phyloP scores from a whole-genome alignment of 1,140 invertebrate genomes.

The Pteromalus puparum region DNA sequence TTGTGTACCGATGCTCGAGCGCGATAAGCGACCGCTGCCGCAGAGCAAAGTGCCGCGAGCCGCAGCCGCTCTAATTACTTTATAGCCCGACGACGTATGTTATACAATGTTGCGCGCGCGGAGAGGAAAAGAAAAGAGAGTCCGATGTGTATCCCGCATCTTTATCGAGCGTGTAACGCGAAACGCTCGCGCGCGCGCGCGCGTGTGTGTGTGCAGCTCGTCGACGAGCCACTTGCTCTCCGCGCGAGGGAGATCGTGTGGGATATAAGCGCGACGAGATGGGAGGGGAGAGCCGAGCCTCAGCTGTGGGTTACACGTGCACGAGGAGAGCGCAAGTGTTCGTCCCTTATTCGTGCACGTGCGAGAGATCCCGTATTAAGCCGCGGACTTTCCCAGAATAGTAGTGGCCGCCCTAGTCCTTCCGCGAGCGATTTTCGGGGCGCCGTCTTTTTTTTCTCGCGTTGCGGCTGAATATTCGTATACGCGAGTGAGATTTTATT shows the following conservation, averaged over 20 bases:
- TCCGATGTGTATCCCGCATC: constrained; percentile 44
- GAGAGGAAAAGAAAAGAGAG: background rate
- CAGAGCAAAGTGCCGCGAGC: background rate
- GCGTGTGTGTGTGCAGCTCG: constrained; percentile 37
- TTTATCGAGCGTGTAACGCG: constrained; percentile 64
- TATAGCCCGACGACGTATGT: constrained; percentile 32
- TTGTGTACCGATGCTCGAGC: background rate
- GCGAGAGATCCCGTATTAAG: background rate
- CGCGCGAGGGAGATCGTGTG: background rate
- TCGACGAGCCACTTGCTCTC: constrained; percentile 10
- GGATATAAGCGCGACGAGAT: no score
- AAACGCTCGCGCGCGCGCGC: constrained; percentile 57
- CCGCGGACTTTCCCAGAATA: background rate
- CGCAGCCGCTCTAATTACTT: constrained; percentile 59
- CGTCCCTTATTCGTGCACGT: background rate
- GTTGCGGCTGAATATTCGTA: no score
- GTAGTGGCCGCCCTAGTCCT: no score
- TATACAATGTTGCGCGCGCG: background rate
- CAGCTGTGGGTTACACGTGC: background rate
- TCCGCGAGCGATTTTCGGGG: background rate
- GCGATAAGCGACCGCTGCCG: background rate
- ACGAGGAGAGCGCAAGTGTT: background rate
- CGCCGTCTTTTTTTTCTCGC: no score
- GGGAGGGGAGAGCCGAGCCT: background rate
- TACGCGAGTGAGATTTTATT: background rate